Evolutionary conservation across 92 coral and sea anemone species (phyloP).

Genomic region (Montipora capitata): DNA sequence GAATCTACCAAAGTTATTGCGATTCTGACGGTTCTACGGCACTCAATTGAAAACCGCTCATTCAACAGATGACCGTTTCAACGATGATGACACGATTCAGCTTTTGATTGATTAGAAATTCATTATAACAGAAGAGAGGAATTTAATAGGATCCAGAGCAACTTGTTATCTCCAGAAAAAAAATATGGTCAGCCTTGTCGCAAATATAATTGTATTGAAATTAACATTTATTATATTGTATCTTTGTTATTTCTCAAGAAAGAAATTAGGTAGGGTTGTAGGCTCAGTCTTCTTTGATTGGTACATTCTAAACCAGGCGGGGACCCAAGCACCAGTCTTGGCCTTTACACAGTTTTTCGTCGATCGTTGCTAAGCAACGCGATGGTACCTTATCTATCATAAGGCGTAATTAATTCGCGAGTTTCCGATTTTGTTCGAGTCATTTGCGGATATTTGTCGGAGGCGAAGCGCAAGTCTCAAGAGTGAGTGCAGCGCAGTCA

Average conservation of each 20-base stretch:
- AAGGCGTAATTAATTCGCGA: background rate
- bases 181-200: slow-evolving; percentile 49
- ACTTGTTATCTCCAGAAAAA: slow-evolving; percentile 38
- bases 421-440: background rate
- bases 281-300: slow-evolving; percentile 36
- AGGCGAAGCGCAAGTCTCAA: background rate
- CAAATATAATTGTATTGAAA: slow-evolving; percentile 63
- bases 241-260: slow-evolving; percentile 43
- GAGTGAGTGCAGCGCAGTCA: slow-evolving; percentile 7
- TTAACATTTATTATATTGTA: slow-evolving; percentile 61
- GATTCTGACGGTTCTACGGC: no score
- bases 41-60: no score
- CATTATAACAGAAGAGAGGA: slow-evolving; percentile 42
- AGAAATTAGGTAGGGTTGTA: slow-evolving; percentile 34
- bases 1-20: no score
- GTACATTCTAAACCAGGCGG: slow-evolving; percentile 27
- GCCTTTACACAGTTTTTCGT: background rate
- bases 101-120: slow-evolving; percentile 45
- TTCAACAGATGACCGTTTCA: slow-evolving; percentile 6
- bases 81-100: slow-evolving; percentile 51
- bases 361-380: slow-evolving; percentile 18
- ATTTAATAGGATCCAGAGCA: slow-evolving; percentile 54
- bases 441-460: background rate
- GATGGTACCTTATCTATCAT: background rate
- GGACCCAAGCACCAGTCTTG: background rate